Evolutionary conservation across 2,797 vertebrate genomes (phyloP).

Genomic region (Eutrigla gurnardus): DNA sequence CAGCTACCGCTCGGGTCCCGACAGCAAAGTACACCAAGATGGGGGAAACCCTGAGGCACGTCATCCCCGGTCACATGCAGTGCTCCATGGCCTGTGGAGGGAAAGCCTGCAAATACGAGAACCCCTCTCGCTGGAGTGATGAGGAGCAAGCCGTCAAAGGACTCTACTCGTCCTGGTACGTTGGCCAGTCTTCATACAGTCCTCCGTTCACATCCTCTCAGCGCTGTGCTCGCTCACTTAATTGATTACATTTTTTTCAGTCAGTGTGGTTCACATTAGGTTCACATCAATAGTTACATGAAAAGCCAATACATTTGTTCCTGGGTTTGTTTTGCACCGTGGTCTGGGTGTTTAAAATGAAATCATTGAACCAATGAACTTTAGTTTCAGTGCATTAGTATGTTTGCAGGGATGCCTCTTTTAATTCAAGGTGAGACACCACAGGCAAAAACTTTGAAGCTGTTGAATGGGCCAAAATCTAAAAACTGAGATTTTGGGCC

Average conservation of each 20-base stretch:
- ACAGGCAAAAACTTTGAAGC: no score
- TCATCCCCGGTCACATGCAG: conserved; percentile 96
- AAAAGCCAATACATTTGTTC: conserved; percentile 41
- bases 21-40: conserved; percentile 98
- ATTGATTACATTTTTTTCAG: no score
- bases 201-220: background rate
- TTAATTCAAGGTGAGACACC: no score
- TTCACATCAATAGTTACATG: conserved; percentile 22
- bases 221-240: background rate
- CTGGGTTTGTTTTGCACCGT: conserved; percentile 2
- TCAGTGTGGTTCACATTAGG: background rate
- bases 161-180: conserved; percentile 96
- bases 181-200: background rate
- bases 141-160: conserved; percentile 94
- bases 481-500: no score
- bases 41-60: conserved; percentile 94
- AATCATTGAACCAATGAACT: background rate
- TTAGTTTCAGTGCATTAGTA: background rate
- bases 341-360: background rate
- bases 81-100: conserved; percentile 98
- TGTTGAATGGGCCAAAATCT: no score
- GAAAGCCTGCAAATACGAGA: conserved; percentile 97
- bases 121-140: conserved; percentile 93
- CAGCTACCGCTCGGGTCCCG: conserved; percentile 87
- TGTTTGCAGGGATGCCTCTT: background rate